A percentile compares a stretch with the other conserved stretches of the same genome.
phyloP scores from a whole-genome alignment of 2,113 vertebrate genomes.

The Nyctibius bracteatus region DNA sequence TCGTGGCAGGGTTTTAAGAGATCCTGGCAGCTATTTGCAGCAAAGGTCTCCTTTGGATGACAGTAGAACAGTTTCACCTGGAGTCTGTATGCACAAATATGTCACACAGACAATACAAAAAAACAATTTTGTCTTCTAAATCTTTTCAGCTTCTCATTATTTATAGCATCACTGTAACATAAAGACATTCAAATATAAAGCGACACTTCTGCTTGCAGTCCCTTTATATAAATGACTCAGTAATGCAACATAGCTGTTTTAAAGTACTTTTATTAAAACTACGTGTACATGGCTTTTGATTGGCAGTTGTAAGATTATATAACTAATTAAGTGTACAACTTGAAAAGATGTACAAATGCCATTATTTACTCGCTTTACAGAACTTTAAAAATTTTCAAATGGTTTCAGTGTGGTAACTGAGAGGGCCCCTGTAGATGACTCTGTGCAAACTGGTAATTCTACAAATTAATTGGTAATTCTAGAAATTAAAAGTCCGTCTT shows the following conservation, averaged over 20 bases:
- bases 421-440: not conserved
- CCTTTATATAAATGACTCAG: no score
- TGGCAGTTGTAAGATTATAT: not conserved
- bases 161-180: not conserved
- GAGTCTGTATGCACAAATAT: not conserved
- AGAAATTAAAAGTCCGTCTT: not conserved
- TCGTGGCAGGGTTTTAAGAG: not conserved
- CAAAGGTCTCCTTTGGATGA: not conserved
- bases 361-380: not conserved
- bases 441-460: not conserved
- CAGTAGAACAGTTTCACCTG: not conserved
- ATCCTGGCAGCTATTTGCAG: not conserved
- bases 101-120: not conserved
- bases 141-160: not conserved
- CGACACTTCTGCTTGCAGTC: not conserved
- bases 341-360: not conserved
- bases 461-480: not conserved
- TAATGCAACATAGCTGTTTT: not conserved
- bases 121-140: not conserved
- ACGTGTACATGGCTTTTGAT: accelerated
- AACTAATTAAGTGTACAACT: not conserved
- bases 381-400: not conserved
- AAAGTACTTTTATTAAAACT: not conserved
- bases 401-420: not conserved
- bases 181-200: not conserved